phyloP scores from a whole-genome alignment of 2,888 invertebrate genomes.

The Stratiomys singularior region DNA sequence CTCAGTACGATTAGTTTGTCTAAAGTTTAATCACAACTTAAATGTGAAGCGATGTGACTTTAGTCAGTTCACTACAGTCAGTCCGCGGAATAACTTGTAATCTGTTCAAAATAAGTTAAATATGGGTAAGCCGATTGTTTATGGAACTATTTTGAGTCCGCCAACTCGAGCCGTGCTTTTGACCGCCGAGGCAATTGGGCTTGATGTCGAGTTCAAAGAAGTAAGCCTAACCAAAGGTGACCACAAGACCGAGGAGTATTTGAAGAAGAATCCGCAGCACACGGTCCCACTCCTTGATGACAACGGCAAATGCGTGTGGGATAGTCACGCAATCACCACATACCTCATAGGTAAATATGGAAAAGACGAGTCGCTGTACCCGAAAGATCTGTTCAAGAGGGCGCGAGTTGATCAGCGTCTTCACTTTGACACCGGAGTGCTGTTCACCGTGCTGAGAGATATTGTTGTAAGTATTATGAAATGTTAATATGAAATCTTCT shows the following conservation, averaged over 20 bases:
- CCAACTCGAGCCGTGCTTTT: constrained; percentile 58
- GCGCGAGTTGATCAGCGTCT: constrained; percentile 59
- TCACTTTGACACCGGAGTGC: constrained; percentile 57
- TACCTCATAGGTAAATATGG: constrained; percentile 57
- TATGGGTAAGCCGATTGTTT: constrained; percentile 57
- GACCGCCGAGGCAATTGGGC: constrained; percentile 57
- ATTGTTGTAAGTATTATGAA: constrained; percentile 40
- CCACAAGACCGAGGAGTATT: constrained; percentile 15
- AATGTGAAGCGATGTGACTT: too few relatives aligned
- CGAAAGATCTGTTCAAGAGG: constrained; percentile 57
- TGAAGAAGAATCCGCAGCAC: constrained; percentile 69
- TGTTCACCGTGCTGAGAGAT: constrained; percentile 53
- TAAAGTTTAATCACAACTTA: too few relatives aligned
- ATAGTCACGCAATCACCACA: constrained; percentile 57
- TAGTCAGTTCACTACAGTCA: too few relatives aligned
- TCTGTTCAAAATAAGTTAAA: too few relatives aligned
- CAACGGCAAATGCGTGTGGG: constrained; percentile 54
- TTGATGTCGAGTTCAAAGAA: constrained; percentile 53
- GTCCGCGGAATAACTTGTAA: too few relatives aligned
- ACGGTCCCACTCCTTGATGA: constrained; percentile 58
- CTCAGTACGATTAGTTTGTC: too few relatives aligned
- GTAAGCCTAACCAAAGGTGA: constrained; percentile 57
- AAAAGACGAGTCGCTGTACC: constrained; percentile 57
- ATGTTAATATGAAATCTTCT: not conserved
- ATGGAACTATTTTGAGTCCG: constrained; percentile 57